Base-by-base conservation (phyloP, 1,140 invertebrate genomes). In the Helicoverpa zea region DNA sequence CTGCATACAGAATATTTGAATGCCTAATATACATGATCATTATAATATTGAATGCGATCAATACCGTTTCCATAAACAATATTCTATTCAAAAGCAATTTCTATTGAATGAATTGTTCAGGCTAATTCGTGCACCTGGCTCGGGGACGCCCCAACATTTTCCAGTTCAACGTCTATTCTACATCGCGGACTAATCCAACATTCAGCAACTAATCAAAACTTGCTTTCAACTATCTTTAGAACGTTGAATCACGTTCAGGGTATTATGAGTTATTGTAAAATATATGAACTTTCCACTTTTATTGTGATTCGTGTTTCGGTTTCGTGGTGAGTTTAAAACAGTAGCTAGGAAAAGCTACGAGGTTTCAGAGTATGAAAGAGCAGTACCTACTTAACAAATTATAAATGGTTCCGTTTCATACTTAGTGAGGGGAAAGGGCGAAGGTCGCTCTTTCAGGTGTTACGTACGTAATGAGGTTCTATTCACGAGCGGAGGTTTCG, bases 171-270 rank as follows among this genome's bases (percentile, higher is more conserved):
- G 35, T 59, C 54, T 58, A 74, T 74, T 74, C 35, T 52, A 18
- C 56, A 12, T 58, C 10, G 54, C 54, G 14, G 12, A 47, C 14
- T 47, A 30, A 74, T 74, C 16, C 30, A 59, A 74, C 72, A 61
- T 74, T 74, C 54, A 47, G 23, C 30, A 59, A 59, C 30, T 74
- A 74, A 59, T 72, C 68, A 72, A 72, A 72, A 72, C 68, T 72
- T 54, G 68, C 68, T 72, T 72, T 72, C 47, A 72, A 54, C 68
- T 72, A 54, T 72, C 68, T 54, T 72, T 72, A 72, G 49, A 72
- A 72, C 49, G 49, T 72, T 23, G 51, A 16, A 54, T 52, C 47
- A 72, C 68, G 68, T 72, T 54, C 68, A 54, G 13, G 18, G 23
- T 12, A 54, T 52, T 72, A 72, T 54, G 68, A 72, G 68, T 72